Conservation (phyloP, 2,113 vertebrate genomes). For the Amazona guildingii region DNA sequence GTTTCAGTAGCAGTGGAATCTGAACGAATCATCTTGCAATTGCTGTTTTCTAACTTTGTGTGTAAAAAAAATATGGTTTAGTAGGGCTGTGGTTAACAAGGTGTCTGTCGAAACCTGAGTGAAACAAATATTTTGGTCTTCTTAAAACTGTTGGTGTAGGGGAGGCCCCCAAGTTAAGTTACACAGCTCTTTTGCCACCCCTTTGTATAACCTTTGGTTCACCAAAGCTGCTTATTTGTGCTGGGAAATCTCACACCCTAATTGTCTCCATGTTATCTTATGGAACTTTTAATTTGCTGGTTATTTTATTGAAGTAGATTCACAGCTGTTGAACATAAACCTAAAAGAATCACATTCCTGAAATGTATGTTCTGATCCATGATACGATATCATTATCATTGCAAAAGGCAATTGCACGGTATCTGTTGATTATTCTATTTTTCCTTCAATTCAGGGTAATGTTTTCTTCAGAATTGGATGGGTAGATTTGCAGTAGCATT, state of each 20-base stretch:
- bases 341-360: neutral
- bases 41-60: neutral
- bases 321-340: neutral
- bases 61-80: accelerated
- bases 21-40: neutral
- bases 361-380: neutral
- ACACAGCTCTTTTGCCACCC: neutral
- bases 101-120: neutral
- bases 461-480: neutral
- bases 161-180: neutral
- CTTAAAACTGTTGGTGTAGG: neutral
- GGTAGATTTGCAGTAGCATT: neutral
- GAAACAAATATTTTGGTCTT: neutral
- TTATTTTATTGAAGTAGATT: neutral
- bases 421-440: neutral
- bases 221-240: neutral
- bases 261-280: neutral
- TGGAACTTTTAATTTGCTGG: neutral
- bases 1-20: neutral
- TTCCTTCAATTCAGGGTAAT: neutral
- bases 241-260: neutral
- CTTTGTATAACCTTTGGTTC: neutral
- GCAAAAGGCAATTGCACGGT: neutral
- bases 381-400: neutral
- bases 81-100: neutral